These are phyloP conservation scores for Melolontha melolontha DNA, from an alignment of 2,888 invertebrate genomes.

Conservation along the genomic window DNA sequence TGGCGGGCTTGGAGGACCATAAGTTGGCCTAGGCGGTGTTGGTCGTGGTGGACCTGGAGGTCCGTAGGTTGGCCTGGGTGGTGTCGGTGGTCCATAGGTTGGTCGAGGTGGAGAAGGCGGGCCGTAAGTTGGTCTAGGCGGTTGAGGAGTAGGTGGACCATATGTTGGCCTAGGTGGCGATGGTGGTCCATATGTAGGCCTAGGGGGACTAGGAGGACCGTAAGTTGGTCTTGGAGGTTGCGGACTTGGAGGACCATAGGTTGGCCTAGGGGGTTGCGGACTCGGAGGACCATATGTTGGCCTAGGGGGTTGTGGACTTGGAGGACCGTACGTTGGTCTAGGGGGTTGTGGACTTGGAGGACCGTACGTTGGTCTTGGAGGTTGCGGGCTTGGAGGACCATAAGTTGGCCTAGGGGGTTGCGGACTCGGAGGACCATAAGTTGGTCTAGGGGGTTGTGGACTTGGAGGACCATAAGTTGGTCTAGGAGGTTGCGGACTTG, in stretches of 20 bases:
- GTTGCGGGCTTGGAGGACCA: constrained; percentile 46
- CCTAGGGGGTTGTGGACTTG: constrained; percentile 30
- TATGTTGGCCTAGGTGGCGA: constrained; percentile 35
- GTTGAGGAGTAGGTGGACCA: constrained; percentile 37
- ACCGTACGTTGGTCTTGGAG: constrained; percentile 43
- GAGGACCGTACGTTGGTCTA: constrained; percentile 43
- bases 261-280: constrained; percentile 29
- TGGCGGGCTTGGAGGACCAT: constrained; percentile 43
- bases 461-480: constrained; percentile 44
- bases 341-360: constrained; percentile 42
- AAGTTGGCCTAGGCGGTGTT: constrained; percentile 39
- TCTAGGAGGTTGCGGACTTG: constrained; percentile 36
- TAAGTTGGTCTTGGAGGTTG: constrained; percentile 37
- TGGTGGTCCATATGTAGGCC: constrained; percentile 44
- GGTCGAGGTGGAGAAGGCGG: constrained; percentile 37
- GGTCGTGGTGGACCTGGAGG: constrained; percentile 40
- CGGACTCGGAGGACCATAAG: constrained; percentile 41
- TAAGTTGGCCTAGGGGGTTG: constrained; percentile 40
- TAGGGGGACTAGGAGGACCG: constrained; percentile 37
- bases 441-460: constrained; percentile 37
- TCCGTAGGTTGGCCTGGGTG: constrained; percentile 21
- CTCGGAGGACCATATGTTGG: constrained; percentile 41
- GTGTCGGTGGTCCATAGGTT: constrained; percentile 40
- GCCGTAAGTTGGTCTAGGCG: constrained; percentile 39
- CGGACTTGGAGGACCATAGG: constrained; percentile 43